Base-by-base conservation (phyloP, 2,113 vertebrate genomes). In the Danionella cerebrum region DNA sequence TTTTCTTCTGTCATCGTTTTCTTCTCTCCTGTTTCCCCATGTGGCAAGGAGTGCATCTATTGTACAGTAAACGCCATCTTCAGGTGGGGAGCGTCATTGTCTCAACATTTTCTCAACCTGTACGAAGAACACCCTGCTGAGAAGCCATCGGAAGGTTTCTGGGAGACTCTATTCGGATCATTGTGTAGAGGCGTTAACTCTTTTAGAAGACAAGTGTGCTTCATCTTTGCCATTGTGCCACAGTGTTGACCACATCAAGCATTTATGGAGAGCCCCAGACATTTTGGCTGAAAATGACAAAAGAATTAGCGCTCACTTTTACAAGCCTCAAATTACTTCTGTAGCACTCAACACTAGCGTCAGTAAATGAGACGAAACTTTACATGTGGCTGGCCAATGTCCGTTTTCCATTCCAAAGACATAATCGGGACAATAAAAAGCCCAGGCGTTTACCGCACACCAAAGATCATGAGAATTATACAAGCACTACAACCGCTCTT, bases 231-330 rank as follows among this genome's bases (percentile, higher is more conserved):
- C 78, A 82, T 76, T 70, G 71, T 69, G 69, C 68, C 74, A 58
- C 65, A 76, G 72, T 62, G 9, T 69, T 58, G 66, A 79, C 58
- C 62, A 58, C 76, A 74, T 77, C 65, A 70, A 78, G 65, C 75
- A 76, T 79, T 81, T 79, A 73, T 80, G 63, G 72, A 63, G 57
- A 69, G 81, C 78, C 78, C 78, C 79, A 88, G 80, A 86, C 84
- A 84, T 84, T 82, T 84, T 87, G 80, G 83, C 85, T 51, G 76
- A 84, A 83, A 82, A 79, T 76, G 80, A 77, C 74, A 80, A 75
- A 76, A 79, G 79, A 82, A 81, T 86, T 87, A 88, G 79, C 80
- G 69, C 84, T 82, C 79, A 80, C 77, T 84, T 86, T 85, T 83
- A 84, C 79, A 81, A 84, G 74, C 78, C 72, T 82, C 79, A 84